These are phyloP conservation scores for Dasypus novemcinctus DNA, from an alignment of 2,113 vertebrate species.

Conservation along the genomic window DNA sequence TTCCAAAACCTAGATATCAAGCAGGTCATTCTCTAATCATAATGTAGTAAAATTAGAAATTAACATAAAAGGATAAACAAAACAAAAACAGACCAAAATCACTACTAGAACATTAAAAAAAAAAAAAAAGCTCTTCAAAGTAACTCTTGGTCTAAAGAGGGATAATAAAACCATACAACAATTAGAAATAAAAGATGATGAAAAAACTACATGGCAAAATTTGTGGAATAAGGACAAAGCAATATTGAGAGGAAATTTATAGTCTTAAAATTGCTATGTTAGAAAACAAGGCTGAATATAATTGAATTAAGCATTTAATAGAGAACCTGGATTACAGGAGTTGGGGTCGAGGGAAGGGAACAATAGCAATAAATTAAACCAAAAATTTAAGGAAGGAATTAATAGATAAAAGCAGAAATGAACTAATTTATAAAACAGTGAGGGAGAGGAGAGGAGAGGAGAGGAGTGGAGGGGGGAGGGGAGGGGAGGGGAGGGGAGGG, in stretches of 20 bases:
- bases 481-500: background rate
- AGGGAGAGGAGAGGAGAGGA: background rate
- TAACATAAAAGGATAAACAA: background rate
- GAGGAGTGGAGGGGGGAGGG: background rate
- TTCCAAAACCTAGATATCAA: slow-evolving; percentile 4
- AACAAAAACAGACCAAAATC: background rate
- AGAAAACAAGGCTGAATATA: background rate
- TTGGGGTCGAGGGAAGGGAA: background rate
- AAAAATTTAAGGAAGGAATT: background rate
- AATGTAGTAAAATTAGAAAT: slow-evolving; percentile 3
- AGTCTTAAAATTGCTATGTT: background rate
- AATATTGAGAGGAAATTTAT: background rate
- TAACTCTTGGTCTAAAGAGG: background rate
- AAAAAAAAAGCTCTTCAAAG: background rate
- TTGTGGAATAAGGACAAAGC: background rate
- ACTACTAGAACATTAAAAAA: background rate
- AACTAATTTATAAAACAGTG: background rate
- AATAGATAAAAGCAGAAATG: slow-evolving; percentile 24
- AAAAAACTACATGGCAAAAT: background rate
- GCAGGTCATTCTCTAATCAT: background rate
- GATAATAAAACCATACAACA: background rate
- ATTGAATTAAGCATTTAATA: background rate
- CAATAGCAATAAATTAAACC: background rate
- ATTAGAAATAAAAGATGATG: background rate
- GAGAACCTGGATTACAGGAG: background rate